phyloP scores from a whole-genome alignment of 2,888 invertebrate species.

The Acutogordius australiensis region DNA sequence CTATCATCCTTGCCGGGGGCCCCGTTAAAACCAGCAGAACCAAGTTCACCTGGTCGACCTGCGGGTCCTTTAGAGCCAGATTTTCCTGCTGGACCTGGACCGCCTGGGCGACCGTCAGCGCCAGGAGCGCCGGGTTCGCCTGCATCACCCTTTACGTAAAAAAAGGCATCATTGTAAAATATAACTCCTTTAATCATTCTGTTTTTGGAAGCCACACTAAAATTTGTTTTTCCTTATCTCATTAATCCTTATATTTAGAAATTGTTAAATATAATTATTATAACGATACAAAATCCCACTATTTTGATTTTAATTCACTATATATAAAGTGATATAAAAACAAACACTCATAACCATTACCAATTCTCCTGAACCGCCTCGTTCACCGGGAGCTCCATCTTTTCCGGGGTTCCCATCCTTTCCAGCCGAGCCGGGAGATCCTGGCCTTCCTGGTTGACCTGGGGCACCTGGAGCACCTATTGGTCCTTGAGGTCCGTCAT shows the following conservation, averaged over 20 bases:
- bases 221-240: no score
- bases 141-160: not conserved
- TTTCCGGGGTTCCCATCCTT: not conserved
- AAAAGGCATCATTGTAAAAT: no score
- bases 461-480: not conserved
- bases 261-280: not conserved
- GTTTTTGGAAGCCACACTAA: no score
- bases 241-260: not conserved
- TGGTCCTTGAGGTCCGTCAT: not conserved
- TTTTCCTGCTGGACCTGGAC: not conserved
- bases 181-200: not conserved
- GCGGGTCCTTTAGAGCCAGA: not conserved
- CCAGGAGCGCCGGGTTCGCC: constrained; percentile 7
- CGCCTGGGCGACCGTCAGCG: not conserved
- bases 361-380: not conserved
- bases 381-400: not conserved
- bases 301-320: no score
- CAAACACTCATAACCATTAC: no score
- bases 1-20: constrained; percentile 1
- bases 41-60: not conserved
- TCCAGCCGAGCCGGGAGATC: not conserved
- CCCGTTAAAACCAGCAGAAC: not conserved
- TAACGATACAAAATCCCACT: no score
- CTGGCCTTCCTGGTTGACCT: constrained; percentile 2
- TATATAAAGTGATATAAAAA: no score